Conservation (phyloP, 2,888 invertebrate genomes). For the Himalopsyche anomala region DNA sequence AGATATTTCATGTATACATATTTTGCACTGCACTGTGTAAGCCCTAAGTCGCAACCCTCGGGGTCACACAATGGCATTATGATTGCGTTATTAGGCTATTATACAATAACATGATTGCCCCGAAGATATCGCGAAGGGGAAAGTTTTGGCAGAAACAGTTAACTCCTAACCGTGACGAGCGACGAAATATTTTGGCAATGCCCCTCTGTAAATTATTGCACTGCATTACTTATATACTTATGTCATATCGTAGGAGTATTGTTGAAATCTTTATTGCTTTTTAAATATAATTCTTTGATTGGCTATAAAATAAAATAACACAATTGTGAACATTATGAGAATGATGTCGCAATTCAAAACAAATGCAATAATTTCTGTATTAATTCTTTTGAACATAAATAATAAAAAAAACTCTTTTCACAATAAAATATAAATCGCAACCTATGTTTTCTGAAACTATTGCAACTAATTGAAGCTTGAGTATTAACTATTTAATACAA, state of each 20-base stretch:
- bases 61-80: constrained; percentile 53
- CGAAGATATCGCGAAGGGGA: constrained; percentile 22
- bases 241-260: neutral
- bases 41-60: neutral
- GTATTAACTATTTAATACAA: too few species aligned
- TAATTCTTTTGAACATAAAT: too few species aligned
- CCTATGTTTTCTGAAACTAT: too few species aligned
- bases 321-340: too few species aligned
- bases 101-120: constrained; percentile 47
- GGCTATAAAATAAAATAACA: neutral
- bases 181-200: constrained; percentile 46
- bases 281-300: neutral
- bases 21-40: neutral
- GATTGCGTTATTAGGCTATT: constrained; percentile 55
- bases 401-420: too few species aligned
- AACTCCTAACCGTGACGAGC: constrained; percentile 32
- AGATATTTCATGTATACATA: too few species aligned
- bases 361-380: too few species aligned
- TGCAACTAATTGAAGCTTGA: too few species aligned
- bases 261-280: neutral
- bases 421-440: too few species aligned
- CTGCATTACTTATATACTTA: neutral
- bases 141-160: constrained; percentile 41
- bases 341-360: too few species aligned
- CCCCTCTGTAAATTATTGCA: constrained; percentile 12